These are phyloP conservation scores for Ptychodera flava DNA, from an alignment of 35 echinoderm and acorn worm genomes.

Conservation along the genomic window DNA sequence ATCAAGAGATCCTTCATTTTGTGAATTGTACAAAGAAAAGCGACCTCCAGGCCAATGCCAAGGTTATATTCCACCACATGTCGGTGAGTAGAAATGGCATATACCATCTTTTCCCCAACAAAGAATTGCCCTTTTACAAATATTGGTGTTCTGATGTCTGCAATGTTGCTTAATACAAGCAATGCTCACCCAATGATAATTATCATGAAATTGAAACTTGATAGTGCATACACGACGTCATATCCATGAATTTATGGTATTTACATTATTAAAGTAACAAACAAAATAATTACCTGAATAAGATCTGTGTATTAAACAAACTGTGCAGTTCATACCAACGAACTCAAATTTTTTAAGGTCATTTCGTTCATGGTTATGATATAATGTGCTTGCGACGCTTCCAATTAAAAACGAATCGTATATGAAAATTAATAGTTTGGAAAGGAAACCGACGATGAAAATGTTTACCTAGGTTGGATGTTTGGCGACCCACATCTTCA, in stretches of 20 bases:
- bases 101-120: background rate
- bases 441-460: background rate
- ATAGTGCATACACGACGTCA: background rate
- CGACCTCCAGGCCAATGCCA: background rate
- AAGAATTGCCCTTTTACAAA: background rate
- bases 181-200: no score
- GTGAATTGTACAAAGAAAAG: slow-evolving; percentile 12
- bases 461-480: slow-evolving; percentile 40
- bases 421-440: background rate
- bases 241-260: background rate
- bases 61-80: slow-evolving; percentile 5
- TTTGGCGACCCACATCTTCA: slow-evolving; percentile 54
- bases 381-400: no score
- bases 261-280: background rate
- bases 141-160: background rate
- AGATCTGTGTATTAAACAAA: background rate
- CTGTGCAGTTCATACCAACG: background rate
- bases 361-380: background rate
- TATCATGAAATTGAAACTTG: no score
- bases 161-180: background rate
- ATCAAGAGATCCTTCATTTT: background rate
- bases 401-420: no score
- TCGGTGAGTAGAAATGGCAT: background rate
- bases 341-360: background rate
- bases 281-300: background rate